A percentile compares a stretch with the other conserved stretches of the same genome.
Evolutionary conservation across 2,888 invertebrate species (phyloP).

Genomic region (Marronus borbonicus): DNA sequence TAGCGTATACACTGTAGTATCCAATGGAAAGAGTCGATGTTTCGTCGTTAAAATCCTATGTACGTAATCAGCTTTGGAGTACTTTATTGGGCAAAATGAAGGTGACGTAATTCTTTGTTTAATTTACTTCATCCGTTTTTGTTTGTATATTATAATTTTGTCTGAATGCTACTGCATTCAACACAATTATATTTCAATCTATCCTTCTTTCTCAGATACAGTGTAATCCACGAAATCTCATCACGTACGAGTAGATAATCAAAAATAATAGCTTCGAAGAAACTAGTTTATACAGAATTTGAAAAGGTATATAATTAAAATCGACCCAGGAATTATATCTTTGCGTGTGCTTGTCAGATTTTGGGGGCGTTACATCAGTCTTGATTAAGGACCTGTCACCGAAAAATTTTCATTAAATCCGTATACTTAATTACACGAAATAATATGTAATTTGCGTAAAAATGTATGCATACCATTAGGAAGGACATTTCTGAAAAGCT

Average conservation of each 20-base stretch:
- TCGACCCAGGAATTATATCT: constrained; percentile 21
- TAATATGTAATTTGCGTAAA: constrained; percentile 18
- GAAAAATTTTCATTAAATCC: constrained; percentile 47
- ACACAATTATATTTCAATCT: no score
- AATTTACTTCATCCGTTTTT: no score
- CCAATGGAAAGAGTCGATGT: no score
- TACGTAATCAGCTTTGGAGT: no score
- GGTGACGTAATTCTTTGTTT: no score
- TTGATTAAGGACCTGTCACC: constrained; percentile 43
- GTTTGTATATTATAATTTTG: no score
- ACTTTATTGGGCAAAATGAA: no score
- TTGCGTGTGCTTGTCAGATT: constrained; percentile 38
- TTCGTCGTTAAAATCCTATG: no score
- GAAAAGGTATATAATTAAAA: constrained; percentile 38
- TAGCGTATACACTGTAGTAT: no score
- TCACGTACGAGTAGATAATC: no score
- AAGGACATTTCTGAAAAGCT: constrained; percentile 7
- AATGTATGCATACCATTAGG: constrained; percentile 27
- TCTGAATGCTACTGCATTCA: no score
- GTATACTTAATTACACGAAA: constrained; percentile 43
- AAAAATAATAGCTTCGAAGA: background rate
- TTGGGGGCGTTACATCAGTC: constrained; percentile 24
- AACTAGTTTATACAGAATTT: background rate
- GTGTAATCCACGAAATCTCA: no score
- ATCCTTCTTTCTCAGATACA: background rate